Base-by-base conservation (phyloP, 2,113 vertebrate genomes). In the Myotis davidii region DNA sequence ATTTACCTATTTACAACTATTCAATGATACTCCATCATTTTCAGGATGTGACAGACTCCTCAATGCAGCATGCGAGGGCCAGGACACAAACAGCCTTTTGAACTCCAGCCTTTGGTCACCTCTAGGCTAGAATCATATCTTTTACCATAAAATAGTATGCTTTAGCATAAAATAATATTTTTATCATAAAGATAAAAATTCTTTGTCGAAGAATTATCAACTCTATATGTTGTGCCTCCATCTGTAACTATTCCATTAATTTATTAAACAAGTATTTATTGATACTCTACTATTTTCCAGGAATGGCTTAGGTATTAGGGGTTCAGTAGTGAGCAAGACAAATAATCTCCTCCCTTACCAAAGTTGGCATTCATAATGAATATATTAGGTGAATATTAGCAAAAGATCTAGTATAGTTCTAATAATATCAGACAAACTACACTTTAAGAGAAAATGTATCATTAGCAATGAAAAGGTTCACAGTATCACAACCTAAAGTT, bases 181-280 rank as follows among this genome's bases (percentile, higher is more conserved):
- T 67, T 64, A 45, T 61, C 27, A 25, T 37, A 90, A 42, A 82
- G 79, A 39, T 78, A 54, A 67, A 39, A 88, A 37, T 89, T 50
- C 0, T 61, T 52, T 39, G 85, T 73, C 34, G 69, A 56, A 78
- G 64, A 73, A 83, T 78, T 32, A 79, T 83, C 1, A 67, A 74
- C 3, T 82, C 5, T 29, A 7, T 54, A 3, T 48, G 3, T 3
- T 52, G 5, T 78, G 29, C 34, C 10, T 48, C 32, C 37, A 54
- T 61, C 18, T 52, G 10, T 61, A 76, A 12, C 12, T 13, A 37
- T 70, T 79, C 25, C 6, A 50, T 70, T 69, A 56, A 88, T 27
- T 67, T n/a, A 92, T 32, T 84, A 37, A 78, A 81, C 9, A 90
- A 54, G 17, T 50, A 76, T 72, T 81, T 70, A 27, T 42, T 16